phyloP scores from a whole-genome alignment of 2,797 vertebrate genomes.

The Lindbergichthys nudifrons region DNA sequence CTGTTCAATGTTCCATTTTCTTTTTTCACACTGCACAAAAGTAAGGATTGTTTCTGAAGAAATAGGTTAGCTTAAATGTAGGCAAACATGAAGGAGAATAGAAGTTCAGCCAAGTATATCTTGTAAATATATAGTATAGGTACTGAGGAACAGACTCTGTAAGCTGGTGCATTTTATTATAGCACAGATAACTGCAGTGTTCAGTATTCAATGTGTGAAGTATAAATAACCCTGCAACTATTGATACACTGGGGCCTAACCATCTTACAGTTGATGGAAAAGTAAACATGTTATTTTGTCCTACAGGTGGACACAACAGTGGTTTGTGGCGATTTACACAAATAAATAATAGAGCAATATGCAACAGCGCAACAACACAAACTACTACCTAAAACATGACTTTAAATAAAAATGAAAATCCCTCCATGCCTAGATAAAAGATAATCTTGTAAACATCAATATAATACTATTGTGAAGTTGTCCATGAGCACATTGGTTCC shows the following conservation, averaged over 20 bases:
- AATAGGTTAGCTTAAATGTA: constrained; percentile 9
- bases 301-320: neutral
- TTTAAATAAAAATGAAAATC: neutral
- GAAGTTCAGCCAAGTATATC: constrained; percentile 11
- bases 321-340: neutral
- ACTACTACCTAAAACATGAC: neutral
- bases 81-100: constrained; percentile 34
- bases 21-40: constrained; percentile 36
- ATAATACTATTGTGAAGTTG: neutral
- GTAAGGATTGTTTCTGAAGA: constrained; percentile 12
- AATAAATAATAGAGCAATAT: neutral
- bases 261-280: neutral
- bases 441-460: neutral
- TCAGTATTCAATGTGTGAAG: constrained; percentile 16
- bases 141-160: neutral
- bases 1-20: constrained; percentile 22
- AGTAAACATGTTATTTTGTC: neutral
- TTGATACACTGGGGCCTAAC: neutral
- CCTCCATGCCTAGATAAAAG: neutral
- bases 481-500: too few species aligned
- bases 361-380: neutral
- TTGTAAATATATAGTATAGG: neutral
- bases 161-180: neutral
- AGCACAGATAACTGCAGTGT: constrained; percentile 9
- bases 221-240: constrained; percentile 15